Evolutionary conservation across 2,888 invertebrate genomes (phyloP).

Genomic region (Drosophila atripex): DNA sequence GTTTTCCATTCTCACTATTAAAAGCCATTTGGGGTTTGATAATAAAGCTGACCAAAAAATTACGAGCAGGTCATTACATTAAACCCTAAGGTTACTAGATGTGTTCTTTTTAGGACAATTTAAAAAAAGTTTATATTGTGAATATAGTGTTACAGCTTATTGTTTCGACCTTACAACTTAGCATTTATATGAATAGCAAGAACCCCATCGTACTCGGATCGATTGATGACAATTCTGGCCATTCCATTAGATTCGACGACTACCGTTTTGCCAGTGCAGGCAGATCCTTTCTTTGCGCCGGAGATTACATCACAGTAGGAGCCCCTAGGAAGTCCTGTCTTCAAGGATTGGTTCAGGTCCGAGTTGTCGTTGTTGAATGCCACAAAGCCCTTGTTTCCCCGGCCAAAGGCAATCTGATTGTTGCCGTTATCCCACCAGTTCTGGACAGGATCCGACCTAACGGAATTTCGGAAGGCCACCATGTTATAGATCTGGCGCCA

Average conservation of each 20-base stretch:
- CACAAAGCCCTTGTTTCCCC: conserved; percentile 86
- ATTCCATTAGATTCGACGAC: background rate
- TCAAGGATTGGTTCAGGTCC: background rate
- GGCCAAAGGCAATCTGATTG: conserved; percentile 93
- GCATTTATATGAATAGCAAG: background rate
- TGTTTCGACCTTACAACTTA: background rate
- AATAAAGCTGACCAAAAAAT: too few relatives aligned
- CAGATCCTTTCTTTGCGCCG: background rate
- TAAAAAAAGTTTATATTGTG: background rate
- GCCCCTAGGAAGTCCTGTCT: background rate
- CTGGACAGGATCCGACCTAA: conserved; percentile 85
- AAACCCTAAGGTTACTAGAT: background rate
- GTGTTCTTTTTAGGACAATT: background rate
- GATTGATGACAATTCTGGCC: background rate
- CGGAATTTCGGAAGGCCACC: conserved; percentile 90
- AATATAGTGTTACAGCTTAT: background rate
- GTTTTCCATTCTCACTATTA: background rate
- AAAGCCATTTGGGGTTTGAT: too few relatives aligned
- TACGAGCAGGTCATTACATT: background rate
- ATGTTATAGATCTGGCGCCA: conserved; percentile 85
- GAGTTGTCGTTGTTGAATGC: conserved; percentile 1
- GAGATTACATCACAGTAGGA: background rate
- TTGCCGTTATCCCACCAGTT: conserved; percentile 93
- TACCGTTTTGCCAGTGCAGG: background rate
- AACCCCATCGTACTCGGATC: background rate